Conservation (phyloP, 2,113 vertebrate genomes). For the Hoplias malabaricus region DNA sequence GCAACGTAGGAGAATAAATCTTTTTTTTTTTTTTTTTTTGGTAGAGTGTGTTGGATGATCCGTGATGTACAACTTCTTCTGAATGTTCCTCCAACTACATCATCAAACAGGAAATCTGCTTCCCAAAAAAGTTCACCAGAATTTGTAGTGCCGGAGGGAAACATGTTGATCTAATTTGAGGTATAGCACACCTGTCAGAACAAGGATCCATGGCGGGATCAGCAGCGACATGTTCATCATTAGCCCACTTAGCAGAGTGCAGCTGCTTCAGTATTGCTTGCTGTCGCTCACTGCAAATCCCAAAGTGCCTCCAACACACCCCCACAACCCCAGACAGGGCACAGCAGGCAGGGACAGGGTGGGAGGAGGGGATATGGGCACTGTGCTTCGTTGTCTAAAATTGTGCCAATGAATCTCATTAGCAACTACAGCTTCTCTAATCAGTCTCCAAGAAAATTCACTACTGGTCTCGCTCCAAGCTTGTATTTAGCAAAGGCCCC, state of each 20-base stretch:
- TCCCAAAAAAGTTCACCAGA: background rate
- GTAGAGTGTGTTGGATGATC: too few species aligned
- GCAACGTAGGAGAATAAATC: too few species aligned
- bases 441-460: slow-evolving; percentile 67
- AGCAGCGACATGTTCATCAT: slow-evolving; percentile 55
- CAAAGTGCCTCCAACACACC: slow-evolving; percentile 48
- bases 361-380: slow-evolving; percentile 55
- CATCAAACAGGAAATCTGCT: background rate
- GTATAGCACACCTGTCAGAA: slow-evolving; percentile 3
- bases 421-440: slow-evolving; percentile 64
- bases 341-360: slow-evolving; percentile 52
- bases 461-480: slow-evolving; percentile 57
- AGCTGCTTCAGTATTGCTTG: slow-evolving; percentile 61
- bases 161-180: slow-evolving; percentile 11
- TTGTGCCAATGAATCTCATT: slow-evolving; percentile 72
- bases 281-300: slow-evolving; percentile 44
- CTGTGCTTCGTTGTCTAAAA: slow-evolving; percentile 59
- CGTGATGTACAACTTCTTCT: too few species aligned
- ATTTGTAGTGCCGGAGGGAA: background rate
- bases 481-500: slow-evolving; percentile 2
- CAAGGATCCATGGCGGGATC: slow-evolving; percentile 24
- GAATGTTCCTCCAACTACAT: too few species aligned
- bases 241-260: slow-evolving; percentile 53
- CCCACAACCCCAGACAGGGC: too few species aligned
- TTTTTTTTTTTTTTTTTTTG: too few species aligned